phyloP scores from a whole-genome alignment of 2,113 vertebrate genomes.

The Neolamprologus longior region DNA sequence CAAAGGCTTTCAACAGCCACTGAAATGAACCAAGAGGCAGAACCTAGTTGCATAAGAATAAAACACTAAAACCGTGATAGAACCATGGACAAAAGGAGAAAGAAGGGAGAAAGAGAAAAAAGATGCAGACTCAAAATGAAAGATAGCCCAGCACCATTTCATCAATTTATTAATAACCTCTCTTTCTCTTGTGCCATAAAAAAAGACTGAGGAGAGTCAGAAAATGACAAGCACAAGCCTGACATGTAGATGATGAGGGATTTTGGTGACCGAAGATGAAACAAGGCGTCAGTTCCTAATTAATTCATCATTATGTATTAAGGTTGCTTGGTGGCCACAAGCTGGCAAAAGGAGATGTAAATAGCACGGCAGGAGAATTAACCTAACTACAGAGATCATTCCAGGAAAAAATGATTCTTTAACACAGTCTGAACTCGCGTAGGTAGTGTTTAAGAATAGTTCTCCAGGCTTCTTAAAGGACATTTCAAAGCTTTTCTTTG shows the following conservation, averaged over 20 bases:
- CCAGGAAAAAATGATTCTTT: not conserved
- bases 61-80: not conserved
- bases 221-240: constrained; percentile 22
- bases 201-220: constrained; percentile 8
- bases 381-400: not conserved
- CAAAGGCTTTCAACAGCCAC: constrained; percentile 21
- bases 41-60: constrained; percentile 13
- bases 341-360: not conserved
- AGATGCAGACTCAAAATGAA: not conserved
- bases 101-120: not conserved
- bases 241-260: constrained; percentile 14
- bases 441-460: not conserved
- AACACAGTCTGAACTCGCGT: not conserved
- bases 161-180: constrained; percentile 48
- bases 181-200: not conserved
- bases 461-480: not conserved
- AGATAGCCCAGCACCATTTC: constrained; percentile 20
- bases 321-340: not conserved
- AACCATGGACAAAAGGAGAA: not conserved
- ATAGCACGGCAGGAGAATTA: not conserved
- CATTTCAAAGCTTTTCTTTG: not conserved
- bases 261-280: not conserved
- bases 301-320: constrained; percentile 24
- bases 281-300: constrained; percentile 17
- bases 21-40: constrained; percentile 30